phyloP scores from a whole-genome alignment of 2,113 vertebrate species.

The Morone chrysops region DNA sequence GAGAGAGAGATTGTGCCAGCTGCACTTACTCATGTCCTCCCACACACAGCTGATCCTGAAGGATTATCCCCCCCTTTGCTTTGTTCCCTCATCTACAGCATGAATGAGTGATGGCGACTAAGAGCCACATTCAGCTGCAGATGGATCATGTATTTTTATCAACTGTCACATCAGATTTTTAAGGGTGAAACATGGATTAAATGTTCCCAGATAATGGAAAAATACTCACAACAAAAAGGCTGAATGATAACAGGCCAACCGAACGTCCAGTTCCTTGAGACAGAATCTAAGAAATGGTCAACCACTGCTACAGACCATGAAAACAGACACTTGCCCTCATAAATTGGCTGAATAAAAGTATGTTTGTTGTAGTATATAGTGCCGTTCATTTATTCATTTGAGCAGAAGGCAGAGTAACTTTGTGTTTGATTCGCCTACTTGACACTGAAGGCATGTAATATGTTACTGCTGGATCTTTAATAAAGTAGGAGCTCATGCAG shows the following conservation, averaged over 20 bases:
- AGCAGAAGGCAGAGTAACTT: too few relatives aligned
- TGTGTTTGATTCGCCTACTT: too few relatives aligned
- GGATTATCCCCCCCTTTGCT: constrained; percentile 66
- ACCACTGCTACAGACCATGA: neutral
- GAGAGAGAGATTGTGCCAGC: constrained; percentile 54
- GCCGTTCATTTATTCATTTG: too few relatives aligned
- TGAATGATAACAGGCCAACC: constrained; percentile 4
- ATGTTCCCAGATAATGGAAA: constrained; percentile 36
- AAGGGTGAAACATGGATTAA: constrained; percentile 23
- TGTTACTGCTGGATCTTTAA: too few relatives aligned
- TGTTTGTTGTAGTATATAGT: too few relatives aligned
- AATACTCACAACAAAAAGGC: constrained; percentile 22
- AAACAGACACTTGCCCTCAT: neutral
- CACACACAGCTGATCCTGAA: constrained; percentile 84
- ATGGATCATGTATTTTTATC: constrained; percentile 47
- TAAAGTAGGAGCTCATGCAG: too few relatives aligned
- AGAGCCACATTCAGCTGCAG: constrained; percentile 41
- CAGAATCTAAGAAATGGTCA: neutral
- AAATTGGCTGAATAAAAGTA: neutral
- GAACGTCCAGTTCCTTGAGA: neutral
- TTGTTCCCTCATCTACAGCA: constrained; percentile 45
- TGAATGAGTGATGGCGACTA: constrained; percentile 61
- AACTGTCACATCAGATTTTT: constrained; percentile 40
- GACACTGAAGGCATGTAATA: too few relatives aligned
- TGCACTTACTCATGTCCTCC: constrained; percentile 80